Evolutionary conservation across 2,888 invertebrate genomes (phyloP), one percentile per base, ranked within the genome.

Genomic region (Dasysyrphus tricinctus): DNA sequence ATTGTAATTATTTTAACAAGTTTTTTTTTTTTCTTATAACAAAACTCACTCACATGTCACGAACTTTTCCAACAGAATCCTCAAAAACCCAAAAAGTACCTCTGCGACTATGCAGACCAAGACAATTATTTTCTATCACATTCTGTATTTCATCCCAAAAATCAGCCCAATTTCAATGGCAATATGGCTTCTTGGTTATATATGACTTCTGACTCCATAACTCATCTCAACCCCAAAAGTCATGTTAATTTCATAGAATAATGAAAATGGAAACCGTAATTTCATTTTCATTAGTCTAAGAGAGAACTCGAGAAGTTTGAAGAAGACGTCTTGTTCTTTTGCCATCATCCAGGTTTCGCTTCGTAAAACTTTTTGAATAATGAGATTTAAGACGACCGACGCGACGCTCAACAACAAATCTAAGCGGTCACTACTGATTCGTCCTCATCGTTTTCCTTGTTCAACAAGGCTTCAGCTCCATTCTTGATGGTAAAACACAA

Each of bases 201-300:
- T 32, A 29, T 59, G 29, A 73, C 59, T 49, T 29, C 39, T 29
- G 14, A 54, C 54, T 39, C 11, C 24, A 44, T 37, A 77, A 78
- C 39, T 74, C n/a, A n/a, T n/a, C 56, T 24, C 70, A 63, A 47
- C 44, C 80, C 47, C 34, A 34, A 11, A 67, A 67, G 39, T 42
- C 42, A 39, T 74, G 51, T 80, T 75, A 61, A 79, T 74, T 83
- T 70, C 57, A 29, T 34, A 59, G 61, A 74, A 74, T 81, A 85
- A 81, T 75, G 74, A 63, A 74, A 81, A 78, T 75, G 73, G 54
- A 81, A 75, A 51, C 70, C 74, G 51, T 72, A 75, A 86, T 86
- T 81, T 81, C 69, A 75, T 86, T 86, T 81, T 86, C 81, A 86
- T 86, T 81, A 82, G 70, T 78, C 78, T 78, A 42, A 49, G 67